These are phyloP conservation scores for Andrena flavipes DNA, from an alignment of 2,888 invertebrate species.

Conservation along the genomic window DNA sequence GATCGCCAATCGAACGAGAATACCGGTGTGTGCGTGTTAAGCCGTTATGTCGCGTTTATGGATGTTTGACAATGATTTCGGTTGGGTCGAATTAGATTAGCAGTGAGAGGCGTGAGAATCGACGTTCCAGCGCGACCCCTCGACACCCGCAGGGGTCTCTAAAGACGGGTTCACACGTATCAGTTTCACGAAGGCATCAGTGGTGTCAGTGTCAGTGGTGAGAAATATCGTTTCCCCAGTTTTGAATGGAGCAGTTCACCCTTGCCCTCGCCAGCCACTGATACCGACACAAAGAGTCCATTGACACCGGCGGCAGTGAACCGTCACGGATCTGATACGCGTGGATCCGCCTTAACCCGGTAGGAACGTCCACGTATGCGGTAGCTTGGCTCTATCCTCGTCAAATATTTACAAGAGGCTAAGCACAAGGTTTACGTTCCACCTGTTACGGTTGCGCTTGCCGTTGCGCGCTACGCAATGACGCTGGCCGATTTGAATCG, in stretches of 20 bases:
- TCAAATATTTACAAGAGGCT: conserved; percentile 68
- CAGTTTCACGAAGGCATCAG: no score
- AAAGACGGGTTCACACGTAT: no score
- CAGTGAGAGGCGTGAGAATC: conserved; percentile 43
- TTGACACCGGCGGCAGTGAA: no score
- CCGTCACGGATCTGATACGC: no score
- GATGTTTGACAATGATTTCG: conserved; percentile 68
- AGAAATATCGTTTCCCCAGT: no score
- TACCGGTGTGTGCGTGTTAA: conserved; percentile 28
- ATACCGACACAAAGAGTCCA: no score
- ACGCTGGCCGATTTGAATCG: conserved; percentile 28
- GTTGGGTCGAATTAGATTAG: conserved; percentile 63
- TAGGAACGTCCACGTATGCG: conserved; percentile 27
- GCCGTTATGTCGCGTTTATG: conserved; percentile 67
- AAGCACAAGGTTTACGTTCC: conserved; percentile 68
- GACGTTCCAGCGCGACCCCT: conserved; percentile 9
- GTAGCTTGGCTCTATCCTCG: background rate
- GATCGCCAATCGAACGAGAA: conserved; percentile 32
- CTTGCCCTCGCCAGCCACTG: no score
- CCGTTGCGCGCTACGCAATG: background rate
- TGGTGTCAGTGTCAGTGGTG: no score
- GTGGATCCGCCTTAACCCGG: background rate
- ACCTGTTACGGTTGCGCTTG: conserved; percentile 63
- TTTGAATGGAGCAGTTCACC: no score
- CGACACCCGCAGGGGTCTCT: background rate